Percentiles rank a stretch among this genome's conserved stretches.
Evolutionary conservation across 1,140 invertebrate genomes (phyloP).

Genomic region (Choristoneura fumiferana): DNA sequence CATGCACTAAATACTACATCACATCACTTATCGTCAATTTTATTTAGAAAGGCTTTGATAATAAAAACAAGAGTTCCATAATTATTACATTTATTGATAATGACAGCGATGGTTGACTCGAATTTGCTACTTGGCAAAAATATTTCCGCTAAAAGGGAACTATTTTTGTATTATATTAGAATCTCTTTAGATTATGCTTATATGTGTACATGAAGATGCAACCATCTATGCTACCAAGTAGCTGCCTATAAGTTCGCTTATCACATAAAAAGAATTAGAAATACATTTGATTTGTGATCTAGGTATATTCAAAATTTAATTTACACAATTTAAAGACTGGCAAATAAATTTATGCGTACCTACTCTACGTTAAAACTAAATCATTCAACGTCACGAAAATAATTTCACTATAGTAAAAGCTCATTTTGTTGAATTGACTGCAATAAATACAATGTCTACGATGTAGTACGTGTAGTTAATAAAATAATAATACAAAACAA

Average conservation of each 20-base stretch:
- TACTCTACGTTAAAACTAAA: slow-evolving; percentile 41
- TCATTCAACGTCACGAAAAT: slow-evolving; percentile 45
- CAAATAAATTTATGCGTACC: slow-evolving; percentile 53
- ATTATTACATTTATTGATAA: slow-evolving; percentile 74
- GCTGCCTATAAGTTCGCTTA: slow-evolving; percentile 50
- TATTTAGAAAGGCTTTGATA: slow-evolving; percentile 26
- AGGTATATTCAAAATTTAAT: slow-evolving; percentile 48
- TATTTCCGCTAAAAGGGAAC: slow-evolving; percentile 74
- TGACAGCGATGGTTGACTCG: slow-evolving; percentile 76
- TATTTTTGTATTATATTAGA: slow-evolving; percentile 73
- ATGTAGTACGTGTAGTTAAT: slow-evolving; percentile 47
- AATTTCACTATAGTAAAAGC: slow-evolving; percentile 52
- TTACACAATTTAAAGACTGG: slow-evolving; percentile 41
- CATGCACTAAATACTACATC: too few relatives aligned
- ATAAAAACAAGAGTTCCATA: slow-evolving; percentile 62
- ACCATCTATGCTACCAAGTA: slow-evolving; percentile 68
- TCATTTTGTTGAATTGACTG: slow-evolving; percentile 62
- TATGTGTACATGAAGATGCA: slow-evolving; percentile 61
- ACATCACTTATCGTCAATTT: slow-evolving; percentile 4
- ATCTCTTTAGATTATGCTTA: slow-evolving; percentile 65
- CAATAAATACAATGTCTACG: slow-evolving; percentile 64
- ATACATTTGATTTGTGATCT: slow-evolving; percentile 67
- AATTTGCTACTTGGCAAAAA: slow-evolving; percentile 76
- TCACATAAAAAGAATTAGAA: slow-evolving; percentile 57
- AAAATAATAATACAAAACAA: slow-evolving; percentile 66